Evolutionary conservation across 2,888 invertebrate genomes (phyloP).

Genomic region (Polydrusus cervinus): DNA sequence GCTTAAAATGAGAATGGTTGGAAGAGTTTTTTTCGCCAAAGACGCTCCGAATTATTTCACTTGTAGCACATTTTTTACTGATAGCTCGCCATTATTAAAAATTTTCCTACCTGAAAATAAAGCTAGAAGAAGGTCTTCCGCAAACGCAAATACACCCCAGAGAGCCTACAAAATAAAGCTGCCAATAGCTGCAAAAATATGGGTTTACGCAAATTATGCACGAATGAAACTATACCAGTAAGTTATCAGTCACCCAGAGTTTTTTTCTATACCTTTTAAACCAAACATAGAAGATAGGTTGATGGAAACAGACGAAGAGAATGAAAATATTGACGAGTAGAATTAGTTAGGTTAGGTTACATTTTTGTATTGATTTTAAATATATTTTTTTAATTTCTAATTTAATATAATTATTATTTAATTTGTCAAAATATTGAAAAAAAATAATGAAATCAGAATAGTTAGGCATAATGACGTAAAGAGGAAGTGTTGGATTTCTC

Average conservation of each 20-base stretch:
- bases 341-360: not conserved
- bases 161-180: not conserved
- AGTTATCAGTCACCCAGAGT: not conserved
- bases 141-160: conserved; percentile 1
- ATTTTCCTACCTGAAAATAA: conserved; percentile 1
- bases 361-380: not conserved
- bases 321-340: not conserved
- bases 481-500: too few relatives aligned
- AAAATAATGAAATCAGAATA: too few relatives aligned
- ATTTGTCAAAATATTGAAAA: too few relatives aligned
- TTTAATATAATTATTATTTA: too few relatives aligned
- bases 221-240: not conserved
- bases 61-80: not conserved
- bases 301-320: not conserved
- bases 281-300: not conserved
- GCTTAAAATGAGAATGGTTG: not conserved
- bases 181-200: not conserved
- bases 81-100: conserved; percentile 1
- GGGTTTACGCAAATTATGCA: not conserved
- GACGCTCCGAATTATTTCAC: not conserved
- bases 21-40: not conserved
- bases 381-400: too few relatives aligned
- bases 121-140: not conserved
- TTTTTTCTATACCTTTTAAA: not conserved
- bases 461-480: too few relatives aligned